Conservation (phyloP, 2,113 vertebrate genomes). For the Daphoenositta chrysoptera region DNA sequence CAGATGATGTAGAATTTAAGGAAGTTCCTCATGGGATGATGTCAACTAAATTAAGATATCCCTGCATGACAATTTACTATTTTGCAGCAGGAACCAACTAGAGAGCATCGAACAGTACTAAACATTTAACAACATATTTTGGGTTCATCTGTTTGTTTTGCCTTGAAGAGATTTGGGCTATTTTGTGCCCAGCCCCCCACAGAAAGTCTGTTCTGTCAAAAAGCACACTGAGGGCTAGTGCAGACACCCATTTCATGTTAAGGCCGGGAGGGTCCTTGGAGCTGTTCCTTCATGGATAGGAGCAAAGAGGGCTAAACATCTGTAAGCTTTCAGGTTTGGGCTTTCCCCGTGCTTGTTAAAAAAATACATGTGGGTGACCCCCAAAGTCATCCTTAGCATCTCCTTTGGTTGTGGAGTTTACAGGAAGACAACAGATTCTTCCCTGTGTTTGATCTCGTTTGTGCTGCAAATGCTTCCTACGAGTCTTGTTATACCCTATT, state of each 20-base stretch:
- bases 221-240: fast-evolving
- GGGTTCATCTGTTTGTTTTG: not conserved
- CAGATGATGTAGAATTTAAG: not conserved
- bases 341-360: not conserved
- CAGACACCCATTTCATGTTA: not conserved
- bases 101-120: not conserved
- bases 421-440: not conserved
- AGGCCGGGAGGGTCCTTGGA: not conserved
- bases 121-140: not conserved
- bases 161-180: not conserved
- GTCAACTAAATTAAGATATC: not conserved
- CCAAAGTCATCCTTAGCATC: not conserved
- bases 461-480: not conserved
- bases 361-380: not conserved
- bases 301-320: not conserved
- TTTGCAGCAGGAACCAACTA: not conserved
- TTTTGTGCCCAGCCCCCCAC: not conserved
- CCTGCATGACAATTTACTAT: not conserved
- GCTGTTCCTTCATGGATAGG: not conserved
- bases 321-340: not conserved
- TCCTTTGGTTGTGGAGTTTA: not conserved
- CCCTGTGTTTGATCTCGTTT: not conserved
- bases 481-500: not conserved
- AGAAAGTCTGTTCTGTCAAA: not conserved
- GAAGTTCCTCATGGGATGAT: not conserved